Evolutionary conservation across 2,888 invertebrate genomes (phyloP).

Genomic region (Zaprionus obscuricornis): DNA sequence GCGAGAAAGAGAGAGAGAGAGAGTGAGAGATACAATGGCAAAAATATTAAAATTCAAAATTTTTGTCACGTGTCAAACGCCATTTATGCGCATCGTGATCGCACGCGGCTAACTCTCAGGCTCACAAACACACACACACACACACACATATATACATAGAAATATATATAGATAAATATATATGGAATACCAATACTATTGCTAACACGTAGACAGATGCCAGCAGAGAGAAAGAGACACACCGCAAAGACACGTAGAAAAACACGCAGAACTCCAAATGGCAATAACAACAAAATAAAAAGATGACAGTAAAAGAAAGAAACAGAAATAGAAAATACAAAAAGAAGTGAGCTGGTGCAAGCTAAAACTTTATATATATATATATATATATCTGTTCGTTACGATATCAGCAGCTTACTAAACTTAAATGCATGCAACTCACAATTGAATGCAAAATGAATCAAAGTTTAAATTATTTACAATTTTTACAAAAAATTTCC

Average conservation of each 20-base stretch:
- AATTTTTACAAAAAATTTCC: too few relatives aligned
- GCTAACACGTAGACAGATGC: slow-evolving; percentile 26
- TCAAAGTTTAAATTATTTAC: too few relatives aligned
- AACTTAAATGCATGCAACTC: too few relatives aligned
- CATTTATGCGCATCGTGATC: slow-evolving; percentile 77
- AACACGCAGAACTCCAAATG: background rate
- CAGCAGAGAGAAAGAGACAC: background rate
- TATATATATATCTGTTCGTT: too few relatives aligned
- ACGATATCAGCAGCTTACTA: too few relatives aligned
- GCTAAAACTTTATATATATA: too few relatives aligned
- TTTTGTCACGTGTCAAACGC: slow-evolving; percentile 77
- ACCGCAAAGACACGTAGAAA: slow-evolving; percentile 25
- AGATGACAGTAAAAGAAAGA: slow-evolving; percentile 7
- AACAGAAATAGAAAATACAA: background rate
- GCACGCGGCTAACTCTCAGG: slow-evolving; percentile 48
- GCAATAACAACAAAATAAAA: background rate
- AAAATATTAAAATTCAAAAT: slow-evolving; percentile 75
- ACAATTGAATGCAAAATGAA: too few relatives aligned
- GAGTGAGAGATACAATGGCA: slow-evolving; percentile 28
- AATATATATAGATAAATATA: slow-evolving; percentile 1
- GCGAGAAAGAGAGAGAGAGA: slow-evolving; percentile 6
- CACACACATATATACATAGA: slow-evolving; percentile 4
- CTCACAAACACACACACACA: slow-evolving; percentile 20
- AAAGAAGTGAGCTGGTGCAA: too few relatives aligned
- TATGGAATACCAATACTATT: too few relatives aligned